A percentile compares a stretch with the other conserved stretches of the same genome.
phyloP scores from a whole-genome alignment of 1,140 invertebrate genomes.

The Lepeophtheirus salmonis region DNA sequence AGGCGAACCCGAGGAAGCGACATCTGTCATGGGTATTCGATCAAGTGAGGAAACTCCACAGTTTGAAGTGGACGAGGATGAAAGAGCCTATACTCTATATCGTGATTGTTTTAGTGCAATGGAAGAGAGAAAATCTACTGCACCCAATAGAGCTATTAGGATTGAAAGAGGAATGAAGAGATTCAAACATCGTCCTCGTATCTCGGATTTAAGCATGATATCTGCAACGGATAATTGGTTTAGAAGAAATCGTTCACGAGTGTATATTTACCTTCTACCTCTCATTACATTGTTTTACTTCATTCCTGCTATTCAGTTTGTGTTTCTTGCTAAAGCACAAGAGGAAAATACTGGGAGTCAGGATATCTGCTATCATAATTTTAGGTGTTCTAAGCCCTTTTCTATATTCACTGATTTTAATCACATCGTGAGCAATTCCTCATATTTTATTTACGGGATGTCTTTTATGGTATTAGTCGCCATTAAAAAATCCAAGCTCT shows the following conservation, averaged over 20 bases:
- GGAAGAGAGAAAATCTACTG: background rate
- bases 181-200: background rate
- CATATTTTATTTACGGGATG: slow-evolving; percentile 61
- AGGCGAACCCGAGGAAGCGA: background rate
- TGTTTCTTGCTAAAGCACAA: slow-evolving; percentile 7
- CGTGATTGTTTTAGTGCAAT: background rate
- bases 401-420: slow-evolving; percentile 56
- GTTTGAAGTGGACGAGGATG: background rate
- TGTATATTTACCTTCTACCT: slow-evolving; percentile 11
- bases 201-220: background rate
- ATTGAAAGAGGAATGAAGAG: slow-evolving; percentile 7
- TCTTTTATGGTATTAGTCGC: slow-evolving; percentile 33
- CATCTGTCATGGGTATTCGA: background rate
- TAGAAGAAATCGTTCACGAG: slow-evolving; percentile 14
- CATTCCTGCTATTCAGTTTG: slow-evolving; percentile 13
- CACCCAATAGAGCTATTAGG: background rate
- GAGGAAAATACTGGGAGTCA: slow-evolving; percentile 52
- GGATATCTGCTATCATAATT: slow-evolving; percentile 83
- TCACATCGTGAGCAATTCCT: slow-evolving; percentile 72
- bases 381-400: slow-evolving; percentile 62
- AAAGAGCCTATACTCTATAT: background rate
- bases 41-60: background rate
- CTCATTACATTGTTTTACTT: slow-evolving; percentile 11
- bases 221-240: slow-evolving; percentile 6
- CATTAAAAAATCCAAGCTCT: background rate